phyloP scores from a whole-genome alignment of 2,888 invertebrate genomes.

The Agonum fuliginosum region DNA sequence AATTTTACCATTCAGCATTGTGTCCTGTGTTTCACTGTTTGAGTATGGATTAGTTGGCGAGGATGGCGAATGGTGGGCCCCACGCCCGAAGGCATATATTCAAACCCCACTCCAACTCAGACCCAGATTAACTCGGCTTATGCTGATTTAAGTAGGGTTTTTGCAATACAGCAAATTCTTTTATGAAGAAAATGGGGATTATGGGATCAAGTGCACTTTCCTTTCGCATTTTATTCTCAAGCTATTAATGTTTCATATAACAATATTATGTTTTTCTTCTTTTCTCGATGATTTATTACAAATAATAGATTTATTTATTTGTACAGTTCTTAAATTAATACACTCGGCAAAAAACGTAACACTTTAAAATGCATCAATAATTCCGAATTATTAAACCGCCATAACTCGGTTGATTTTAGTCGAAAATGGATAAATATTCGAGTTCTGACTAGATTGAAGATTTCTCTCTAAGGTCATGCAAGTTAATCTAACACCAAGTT shows the following conservation, averaged over 20 bases:
- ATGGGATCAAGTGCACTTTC: constrained; percentile 1
- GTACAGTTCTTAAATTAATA: too few species aligned
- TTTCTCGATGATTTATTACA: too few species aligned
- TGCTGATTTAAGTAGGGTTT: constrained; percentile 25
- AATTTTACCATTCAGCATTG: constrained; percentile 59
- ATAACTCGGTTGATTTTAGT: too few species aligned
- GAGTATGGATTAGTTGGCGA: constrained; percentile 58
- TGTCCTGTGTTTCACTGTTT: constrained; percentile 55
- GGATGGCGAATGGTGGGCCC: too few species aligned
- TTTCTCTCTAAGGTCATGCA: too few species aligned
- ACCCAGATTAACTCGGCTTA: background rate
- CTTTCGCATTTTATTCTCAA: background rate
- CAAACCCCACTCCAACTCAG: background rate
- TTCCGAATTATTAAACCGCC: too few species aligned
- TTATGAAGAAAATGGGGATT: constrained; percentile 26
- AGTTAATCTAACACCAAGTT: too few species aligned
- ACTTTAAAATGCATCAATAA: too few species aligned
- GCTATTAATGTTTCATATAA: constrained; percentile 6
- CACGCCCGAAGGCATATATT: background rate
- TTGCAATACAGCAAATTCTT: constrained; percentile 31
- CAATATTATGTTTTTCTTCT: background rate
- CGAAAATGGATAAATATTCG: too few species aligned
- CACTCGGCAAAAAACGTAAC: too few species aligned
- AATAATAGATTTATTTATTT: too few species aligned
- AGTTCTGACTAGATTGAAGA: too few species aligned